These are phyloP conservation scores for Cybosia mesomella DNA, from an alignment of 2,888 invertebrate species.

Conservation along the genomic window DNA sequence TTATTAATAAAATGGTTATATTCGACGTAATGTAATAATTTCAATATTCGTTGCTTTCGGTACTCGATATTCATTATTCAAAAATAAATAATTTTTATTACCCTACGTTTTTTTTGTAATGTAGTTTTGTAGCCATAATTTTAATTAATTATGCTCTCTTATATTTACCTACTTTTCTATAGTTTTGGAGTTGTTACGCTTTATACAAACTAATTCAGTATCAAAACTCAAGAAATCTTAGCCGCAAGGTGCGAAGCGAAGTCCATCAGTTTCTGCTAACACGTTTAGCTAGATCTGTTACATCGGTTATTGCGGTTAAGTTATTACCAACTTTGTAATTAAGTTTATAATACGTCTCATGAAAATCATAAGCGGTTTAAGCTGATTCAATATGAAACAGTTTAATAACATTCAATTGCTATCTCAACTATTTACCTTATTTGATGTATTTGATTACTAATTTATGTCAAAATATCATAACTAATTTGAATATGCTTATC, in stretches of 20 bases:
- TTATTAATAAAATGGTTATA: no score
- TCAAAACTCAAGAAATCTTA: background rate
- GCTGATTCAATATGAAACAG: slow-evolving; percentile 11
- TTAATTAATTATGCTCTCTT: no score
- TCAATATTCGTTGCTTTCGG: no score
- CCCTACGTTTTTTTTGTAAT: no score
- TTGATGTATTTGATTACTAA: slow-evolving; percentile 24
- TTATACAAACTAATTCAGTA: no score
- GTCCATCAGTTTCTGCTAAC: slow-evolving; percentile 6
- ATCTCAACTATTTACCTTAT: slow-evolving; percentile 28
- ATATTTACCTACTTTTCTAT: no score
- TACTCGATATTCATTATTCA: no score
- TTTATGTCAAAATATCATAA: slow-evolving; percentile 18
- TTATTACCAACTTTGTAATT: slow-evolving; percentile 33
- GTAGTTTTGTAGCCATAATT: no score
- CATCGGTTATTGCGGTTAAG: slow-evolving; percentile 27
- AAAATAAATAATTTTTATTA: no score
- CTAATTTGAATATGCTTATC: slow-evolving; percentile 9
- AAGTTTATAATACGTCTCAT: slow-evolving; percentile 13
- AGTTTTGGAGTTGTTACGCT: no score
- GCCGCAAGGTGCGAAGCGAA: background rate
- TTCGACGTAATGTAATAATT: no score
- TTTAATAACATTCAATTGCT: slow-evolving; percentile 23
- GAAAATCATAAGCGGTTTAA: slow-evolving; percentile 21
- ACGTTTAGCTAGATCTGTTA: slow-evolving; percentile 12